Evolutionary conservation across 2,797 vertebrate species (phyloP).

Genomic region (Hippocampus kuda): DNA sequence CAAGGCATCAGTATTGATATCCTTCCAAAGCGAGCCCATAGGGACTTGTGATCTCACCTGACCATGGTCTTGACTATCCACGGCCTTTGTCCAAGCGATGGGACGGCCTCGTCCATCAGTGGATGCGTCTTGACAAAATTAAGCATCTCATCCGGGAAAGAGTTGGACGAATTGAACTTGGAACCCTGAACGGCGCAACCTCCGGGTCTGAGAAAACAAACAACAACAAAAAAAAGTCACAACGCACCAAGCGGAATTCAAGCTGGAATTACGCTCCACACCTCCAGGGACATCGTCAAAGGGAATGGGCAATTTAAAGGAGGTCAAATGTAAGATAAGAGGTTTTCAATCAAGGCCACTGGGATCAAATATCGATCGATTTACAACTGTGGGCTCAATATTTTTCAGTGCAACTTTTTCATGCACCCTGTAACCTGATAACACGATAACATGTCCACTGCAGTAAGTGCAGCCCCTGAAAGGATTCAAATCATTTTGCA

Average conservation of each 20-base stretch:
- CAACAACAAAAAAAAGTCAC: neutral
- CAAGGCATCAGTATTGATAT: neutral
- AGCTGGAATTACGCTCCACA: neutral
- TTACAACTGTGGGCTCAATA: too few species aligned
- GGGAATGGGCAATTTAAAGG: too few species aligned
- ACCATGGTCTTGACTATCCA: slow-evolving; percentile 91
- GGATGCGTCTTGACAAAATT: slow-evolving; percentile 94
- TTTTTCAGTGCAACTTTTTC: too few species aligned
- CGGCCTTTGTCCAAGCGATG: slow-evolving; percentile 77
- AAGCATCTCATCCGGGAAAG: slow-evolving; percentile 91
- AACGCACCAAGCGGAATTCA: slow-evolving; percentile 7
- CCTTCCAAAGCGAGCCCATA: neutral
- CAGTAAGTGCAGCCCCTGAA: too few species aligned
- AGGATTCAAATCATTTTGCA: too few species aligned
- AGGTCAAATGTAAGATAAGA: too few species aligned
- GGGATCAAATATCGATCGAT: too few species aligned
- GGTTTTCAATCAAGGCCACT: too few species aligned
- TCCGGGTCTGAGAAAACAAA: slow-evolving; percentile 72
- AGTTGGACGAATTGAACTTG: slow-evolving; percentile 84
- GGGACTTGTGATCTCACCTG: slow-evolving; percentile 63
- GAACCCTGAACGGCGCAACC: slow-evolving; percentile 79
- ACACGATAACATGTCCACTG: too few species aligned
- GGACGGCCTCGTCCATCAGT: slow-evolving; percentile 88
- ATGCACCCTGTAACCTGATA: too few species aligned
- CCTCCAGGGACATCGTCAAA: too few species aligned